These are phyloP conservation scores for Drepana falcataria DNA, from an alignment of 2,888 invertebrate species.

Conservation along the genomic window DNA sequence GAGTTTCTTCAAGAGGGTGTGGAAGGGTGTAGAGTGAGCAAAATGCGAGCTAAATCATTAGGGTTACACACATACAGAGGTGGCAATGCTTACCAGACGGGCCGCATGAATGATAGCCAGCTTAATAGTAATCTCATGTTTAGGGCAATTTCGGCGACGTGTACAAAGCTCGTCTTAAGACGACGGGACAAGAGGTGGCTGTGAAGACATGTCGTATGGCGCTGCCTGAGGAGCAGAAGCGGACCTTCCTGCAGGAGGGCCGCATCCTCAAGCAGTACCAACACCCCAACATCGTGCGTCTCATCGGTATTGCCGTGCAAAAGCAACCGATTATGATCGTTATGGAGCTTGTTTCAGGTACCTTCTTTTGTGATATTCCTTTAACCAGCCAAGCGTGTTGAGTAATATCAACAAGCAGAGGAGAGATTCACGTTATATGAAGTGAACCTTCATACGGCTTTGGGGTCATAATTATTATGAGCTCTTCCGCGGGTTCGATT, in stretches of 20 bases:
- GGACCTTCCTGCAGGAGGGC: conserved; percentile 96
- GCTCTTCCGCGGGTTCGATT: too few relatives aligned
- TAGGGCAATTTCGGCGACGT: conserved; percentile 99
- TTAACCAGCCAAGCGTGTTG: neutral
- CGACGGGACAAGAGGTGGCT: conserved; percentile 91
- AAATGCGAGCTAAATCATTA: too few relatives aligned
- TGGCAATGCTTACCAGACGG: too few relatives aligned
- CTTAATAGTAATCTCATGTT: neutral
- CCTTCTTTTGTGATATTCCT: neutral
- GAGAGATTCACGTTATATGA: too few relatives aligned
- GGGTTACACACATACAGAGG: too few relatives aligned
- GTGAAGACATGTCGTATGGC: conserved; percentile 97
- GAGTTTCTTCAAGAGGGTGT: too few relatives aligned
- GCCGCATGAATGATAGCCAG: too few relatives aligned
- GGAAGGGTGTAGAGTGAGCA: too few relatives aligned
- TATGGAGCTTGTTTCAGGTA: conserved; percentile 96
- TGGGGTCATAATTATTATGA: too few relatives aligned
- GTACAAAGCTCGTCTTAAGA: conserved; percentile 92
- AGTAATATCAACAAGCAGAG: neutral
- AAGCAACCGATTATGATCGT: conserved; percentile 99
- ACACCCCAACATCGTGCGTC: conserved; percentile 96
- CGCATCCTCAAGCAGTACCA: conserved; percentile 97
- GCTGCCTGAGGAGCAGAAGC: conserved; percentile 94
- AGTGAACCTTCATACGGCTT: too few relatives aligned
- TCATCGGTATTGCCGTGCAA: conserved; percentile 98